Percentiles rank a stretch among this genome's conserved stretches.
Conservation (phyloP, 1,140 invertebrate species). For the Calephelis nemesis region DNA sequence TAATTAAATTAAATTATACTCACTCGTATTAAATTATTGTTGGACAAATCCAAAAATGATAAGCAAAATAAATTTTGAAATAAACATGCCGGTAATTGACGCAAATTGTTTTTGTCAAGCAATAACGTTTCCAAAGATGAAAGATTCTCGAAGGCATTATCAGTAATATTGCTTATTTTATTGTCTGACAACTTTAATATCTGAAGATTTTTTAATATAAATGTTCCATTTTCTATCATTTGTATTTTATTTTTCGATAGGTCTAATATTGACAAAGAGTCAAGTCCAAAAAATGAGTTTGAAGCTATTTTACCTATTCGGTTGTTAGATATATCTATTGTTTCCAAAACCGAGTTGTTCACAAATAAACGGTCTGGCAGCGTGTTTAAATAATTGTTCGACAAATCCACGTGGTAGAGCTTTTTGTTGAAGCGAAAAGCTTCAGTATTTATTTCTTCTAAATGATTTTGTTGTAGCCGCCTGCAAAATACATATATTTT, state of each 20-base stretch:
- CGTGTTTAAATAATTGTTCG: constrained; percentile 84
- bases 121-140: constrained; percentile 79
- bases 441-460: constrained; percentile 84
- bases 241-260: constrained; percentile 82
- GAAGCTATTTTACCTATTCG: constrained; percentile 80
- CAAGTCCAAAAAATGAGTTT: constrained; percentile 75
- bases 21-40: constrained; percentile 62
- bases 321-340: constrained; percentile 87
- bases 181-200: constrained; percentile 82
- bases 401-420: constrained; percentile 86
- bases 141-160: constrained; percentile 79
- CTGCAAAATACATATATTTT: constrained; percentile 60
- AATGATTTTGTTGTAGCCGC: constrained; percentile 86
- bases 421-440: constrained; percentile 84
- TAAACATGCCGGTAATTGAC: constrained; percentile 52
- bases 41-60: constrained; percentile 65
- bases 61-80: constrained; percentile 62
- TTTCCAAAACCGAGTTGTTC: constrained; percentile 82
- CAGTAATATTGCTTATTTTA: constrained; percentile 80
- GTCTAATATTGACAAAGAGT: constrained; percentile 80
- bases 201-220: constrained; percentile 80
- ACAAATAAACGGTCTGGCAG: constrained; percentile 83
- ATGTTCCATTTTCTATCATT: constrained; percentile 78
- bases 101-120: constrained; percentile 80
- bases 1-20: constrained; percentile 36